Base-by-base conservation (phyloP, 2,888 invertebrate genomes). In the Drosophila vallismaia region DNA sequence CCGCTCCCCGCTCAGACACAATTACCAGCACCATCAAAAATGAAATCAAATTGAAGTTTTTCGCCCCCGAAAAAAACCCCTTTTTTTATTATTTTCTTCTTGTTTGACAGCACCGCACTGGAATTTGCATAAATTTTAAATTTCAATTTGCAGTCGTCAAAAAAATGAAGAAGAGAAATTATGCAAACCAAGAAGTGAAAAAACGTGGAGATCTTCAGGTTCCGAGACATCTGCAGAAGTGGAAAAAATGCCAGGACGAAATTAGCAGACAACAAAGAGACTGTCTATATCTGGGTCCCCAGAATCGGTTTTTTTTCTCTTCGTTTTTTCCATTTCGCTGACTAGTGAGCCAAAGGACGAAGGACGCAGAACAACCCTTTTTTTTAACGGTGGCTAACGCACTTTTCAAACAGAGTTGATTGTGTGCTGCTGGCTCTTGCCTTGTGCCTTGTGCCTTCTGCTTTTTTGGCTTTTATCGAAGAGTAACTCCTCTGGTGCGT, bases 71-170 rank as follows among this genome's bases (percentile, higher is more conserved):
- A n/a, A 14, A 40, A 42, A 9, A 53, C 38, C 71, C 71, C 81
- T 78, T 66, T 81, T 85, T 54, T 60, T 36, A 36, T 36, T 36
- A 36, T 36, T 36, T 36, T 36, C 12, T 36, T 36, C 36, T 36
- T 75, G 76, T 79, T 81, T 86, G 82, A 84, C 87, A 86, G 63
- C 36, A 36, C 31, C 60, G 81, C 68, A 75, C 63, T 24, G 36
- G 59, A 76, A 88, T 88, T 85, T 85, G 84, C 88, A 85, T 85
- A 85, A 83, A 85, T 88, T 85, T 85, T 88, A 85, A 85, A 85
- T 85, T 85, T 85, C 85, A 85, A 85, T 85, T 85, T 85, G 88
- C 86, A 71, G 69, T 66, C 63, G 52, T 45, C 56, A 36, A 57
- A 63, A 54, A 56, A 59, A 53, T 56, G 31, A 42, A 49, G 51